Evolutionary conservation across 2,113 vertebrate genomes (phyloP), one percentile per base, ranked within the genome.

Genomic region (Peromyscus polionotus): DNA sequence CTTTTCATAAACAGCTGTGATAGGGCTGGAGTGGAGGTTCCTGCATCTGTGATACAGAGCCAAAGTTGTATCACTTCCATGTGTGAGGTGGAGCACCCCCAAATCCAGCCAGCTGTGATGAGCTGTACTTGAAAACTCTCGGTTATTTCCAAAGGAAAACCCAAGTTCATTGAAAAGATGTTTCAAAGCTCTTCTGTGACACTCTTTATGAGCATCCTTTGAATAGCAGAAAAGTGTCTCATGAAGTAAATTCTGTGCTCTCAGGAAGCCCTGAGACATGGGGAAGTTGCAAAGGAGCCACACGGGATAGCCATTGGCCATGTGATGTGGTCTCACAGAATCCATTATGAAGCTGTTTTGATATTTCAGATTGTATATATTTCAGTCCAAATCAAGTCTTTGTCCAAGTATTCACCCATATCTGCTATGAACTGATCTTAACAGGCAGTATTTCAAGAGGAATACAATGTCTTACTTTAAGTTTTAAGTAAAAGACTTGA

Each of bases 131-230:
- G 96, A 31, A 94, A 72, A 81, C 9, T 59, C 85, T 95, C 94
- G 26, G 87, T 95, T 97, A 97, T 97, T 86, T 97, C 61, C 85
- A 86, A 54, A 94, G 88, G n/a, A 97, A 98, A 98, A 94, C 19
- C 1, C 33, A n/a, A 59, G 59, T 90, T 13, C 89, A 95, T 26
- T 96, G 94, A 92, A 92, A 94, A 93, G 61, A 80, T 96, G 88
- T 90, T 97, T 85, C 48, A 95, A 96, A 96, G 45, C 1, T 92
- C 97, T 17, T 89, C 57, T 51, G n/a, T 36, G 54, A 90, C 31
- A 4, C 6, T 89, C 65, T 24, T 0, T 70, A 80, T 73, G 63
- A 3, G 33, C 95, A 75, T 39, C 14, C 92, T 94, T 68, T 96
- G 33, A 70, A 89, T 4, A 97, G 26, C 77, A 93, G 17, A 28